Percentiles rank a stretch among this genome's conserved stretches.
phyloP scores from a whole-genome alignment of 2,888 invertebrate species.

The Xestia ashworthii region DNA sequence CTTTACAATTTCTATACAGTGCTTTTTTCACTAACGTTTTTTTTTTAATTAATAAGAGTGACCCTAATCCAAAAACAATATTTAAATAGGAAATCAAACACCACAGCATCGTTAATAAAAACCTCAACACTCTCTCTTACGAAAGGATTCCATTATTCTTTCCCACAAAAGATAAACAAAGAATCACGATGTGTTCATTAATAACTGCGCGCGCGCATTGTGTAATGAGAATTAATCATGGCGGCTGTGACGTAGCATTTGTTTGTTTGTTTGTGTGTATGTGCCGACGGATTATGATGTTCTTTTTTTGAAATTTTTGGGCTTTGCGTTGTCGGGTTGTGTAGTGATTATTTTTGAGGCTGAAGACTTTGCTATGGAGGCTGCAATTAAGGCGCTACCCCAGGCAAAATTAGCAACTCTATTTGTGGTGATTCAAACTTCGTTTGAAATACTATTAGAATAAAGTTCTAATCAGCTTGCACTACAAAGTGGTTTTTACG shows the following conservation, averaged over 20 bases:
- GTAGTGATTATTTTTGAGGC: constrained; percentile 6
- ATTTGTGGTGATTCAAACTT: too few relatives aligned
- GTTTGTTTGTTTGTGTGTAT: constrained; percentile 58
- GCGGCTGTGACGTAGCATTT: constrained; percentile 58
- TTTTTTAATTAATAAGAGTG: too few relatives aligned
- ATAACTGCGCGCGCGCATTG: constrained; percentile 61
- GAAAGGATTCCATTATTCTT: constrained; percentile 43
- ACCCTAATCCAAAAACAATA: background rate
- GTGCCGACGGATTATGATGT: constrained; percentile 52
- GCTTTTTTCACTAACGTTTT: too few relatives aligned
- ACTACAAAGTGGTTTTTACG: too few relatives aligned
- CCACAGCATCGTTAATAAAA: constrained; percentile 13
- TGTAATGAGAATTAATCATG: constrained; percentile 62
- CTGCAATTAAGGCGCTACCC: too few relatives aligned
- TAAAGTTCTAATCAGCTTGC: too few relatives aligned
- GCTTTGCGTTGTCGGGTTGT: constrained; percentile 1
- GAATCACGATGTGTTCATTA: constrained; percentile 60
- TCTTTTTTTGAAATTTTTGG: constrained; percentile 3
- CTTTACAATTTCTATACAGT: too few relatives aligned
- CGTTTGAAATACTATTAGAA: too few relatives aligned
- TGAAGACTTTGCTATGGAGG: background rate
- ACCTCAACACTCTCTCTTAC: constrained; percentile 18
- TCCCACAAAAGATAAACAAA: constrained; percentile 54
- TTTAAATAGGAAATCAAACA: constrained; percentile 21
- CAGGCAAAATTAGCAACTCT: too few relatives aligned